Base-by-base conservation (phyloP, 2,888 invertebrate genomes). In the Resseliella maxima region DNA sequence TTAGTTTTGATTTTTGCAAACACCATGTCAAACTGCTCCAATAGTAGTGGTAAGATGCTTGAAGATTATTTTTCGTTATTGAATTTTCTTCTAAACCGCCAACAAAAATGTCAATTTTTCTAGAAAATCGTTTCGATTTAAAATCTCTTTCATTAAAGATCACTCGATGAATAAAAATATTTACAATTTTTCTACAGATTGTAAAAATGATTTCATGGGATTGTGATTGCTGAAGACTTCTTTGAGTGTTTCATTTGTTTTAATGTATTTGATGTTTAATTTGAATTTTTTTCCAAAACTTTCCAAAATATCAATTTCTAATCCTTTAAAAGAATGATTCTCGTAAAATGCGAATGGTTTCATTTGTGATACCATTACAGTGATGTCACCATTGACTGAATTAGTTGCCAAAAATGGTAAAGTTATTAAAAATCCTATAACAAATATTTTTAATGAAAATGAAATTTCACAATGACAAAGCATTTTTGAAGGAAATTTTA, bases 11-110 rank as follows among this genome's bases (percentile, higher is more conserved):
- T 86, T 88, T 89, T 0, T 89, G 88, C 83, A 91, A 90, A 87
- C 91, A 91, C 91, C 90, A 91, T 0, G 91, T 91, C 1, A 91
- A 88, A 85, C 91, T 91, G 86, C 91, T 91, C 88, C 91, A 90
- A 64, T 89, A 89, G 86, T 91, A 91, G 0, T 91, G 89, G 1
- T 12, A 6, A 6, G 64, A 31, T 64, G 64, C 64, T 15, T 15
- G 6, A 2, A 27, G 5, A 31, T 64, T 3, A 6, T 27, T 64
- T 6, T 24, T 31, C 18, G 50, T 50, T 18, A 50, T 18, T 50
- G 18, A 1, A 31, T 50, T 64, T 64, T 24, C 27, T 15, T 27
- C 64, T 27, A 64, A 31, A 12, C 27, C 64, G 24, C 27, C 64
- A 15, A 31, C 15, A 27, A 64, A 31, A 31, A 64, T 64, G 31